These are phyloP conservation scores for Prionailurus viverrinus DNA, from an alignment of 2,113 vertebrate species.

Conservation along the genomic window DNA sequence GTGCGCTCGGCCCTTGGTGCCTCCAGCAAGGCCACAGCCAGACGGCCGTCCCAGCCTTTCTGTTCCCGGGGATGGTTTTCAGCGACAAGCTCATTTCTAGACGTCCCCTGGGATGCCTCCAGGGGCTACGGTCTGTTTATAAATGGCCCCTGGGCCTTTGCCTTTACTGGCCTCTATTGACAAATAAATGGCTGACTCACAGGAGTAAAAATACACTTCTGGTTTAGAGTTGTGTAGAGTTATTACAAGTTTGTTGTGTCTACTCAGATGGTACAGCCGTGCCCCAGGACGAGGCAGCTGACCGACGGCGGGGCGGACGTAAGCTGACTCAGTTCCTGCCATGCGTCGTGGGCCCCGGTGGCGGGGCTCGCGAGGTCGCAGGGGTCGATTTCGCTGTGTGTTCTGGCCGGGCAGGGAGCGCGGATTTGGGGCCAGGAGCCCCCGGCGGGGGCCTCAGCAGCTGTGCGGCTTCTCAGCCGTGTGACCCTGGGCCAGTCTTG, in stretches of 20 bases:
- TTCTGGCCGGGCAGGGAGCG: rapidly evolving
- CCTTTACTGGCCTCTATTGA: constrained; percentile 52
- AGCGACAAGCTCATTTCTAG: constrained; percentile 20
- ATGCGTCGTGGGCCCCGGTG: not conserved
- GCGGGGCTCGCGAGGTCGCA: not conserved
- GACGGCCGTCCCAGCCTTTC: not conserved
- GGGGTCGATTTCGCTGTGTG: not conserved
- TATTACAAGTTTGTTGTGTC: constrained; percentile 70
- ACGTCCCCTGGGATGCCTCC: constrained; percentile 61
- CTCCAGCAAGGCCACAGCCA: rapidly evolving
- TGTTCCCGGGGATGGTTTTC: not conserved
- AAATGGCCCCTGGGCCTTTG: not conserved
- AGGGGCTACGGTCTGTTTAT: constrained; percentile 58
- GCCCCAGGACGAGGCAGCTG: not conserved
- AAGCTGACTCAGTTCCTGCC: not conserved
- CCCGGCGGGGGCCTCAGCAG: rapidly evolving
- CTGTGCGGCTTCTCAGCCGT: not conserved
- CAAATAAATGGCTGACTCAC: constrained; percentile 62
- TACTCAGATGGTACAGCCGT: not conserved
- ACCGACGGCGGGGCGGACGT: not conserved
- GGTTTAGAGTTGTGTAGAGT: not conserved
- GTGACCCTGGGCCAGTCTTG: not conserved
- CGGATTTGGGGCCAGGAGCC: not conserved
- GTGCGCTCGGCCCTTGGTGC: rapidly evolving
- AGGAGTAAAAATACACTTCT: constrained; percentile 44